Evolutionary conservation across 2,797 vertebrate species (phyloP).

Genomic region (Bovichtus diacanthus): DNA sequence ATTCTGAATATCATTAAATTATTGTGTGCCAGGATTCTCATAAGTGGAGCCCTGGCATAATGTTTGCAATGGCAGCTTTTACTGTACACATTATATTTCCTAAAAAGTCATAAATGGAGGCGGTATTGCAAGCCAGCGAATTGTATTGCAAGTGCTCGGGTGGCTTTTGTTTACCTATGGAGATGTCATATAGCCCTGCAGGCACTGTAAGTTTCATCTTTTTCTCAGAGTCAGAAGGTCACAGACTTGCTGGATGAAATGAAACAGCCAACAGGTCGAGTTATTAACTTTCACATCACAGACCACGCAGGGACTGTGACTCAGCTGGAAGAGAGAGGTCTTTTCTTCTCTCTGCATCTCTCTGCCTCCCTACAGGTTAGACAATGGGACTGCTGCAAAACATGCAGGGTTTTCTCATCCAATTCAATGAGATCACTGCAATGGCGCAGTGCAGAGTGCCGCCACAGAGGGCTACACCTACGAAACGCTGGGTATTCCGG

Average conservation of each 20-base stretch:
- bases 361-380: not conserved
- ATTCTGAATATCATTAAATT: not conserved
- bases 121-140: not conserved
- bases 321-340: conserved; percentile 22
- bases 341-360: conserved; percentile 34
- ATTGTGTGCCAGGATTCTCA: not conserved
- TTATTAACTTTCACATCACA: conserved; percentile 49
- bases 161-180: conserved; percentile 25
- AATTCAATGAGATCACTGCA: conserved; percentile 7
- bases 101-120: not conserved
- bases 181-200: conserved; percentile 20
- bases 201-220: conserved; percentile 38
- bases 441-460: not conserved
- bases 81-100: not conserved
- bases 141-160: not conserved
- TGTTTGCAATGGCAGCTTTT: not conserved
- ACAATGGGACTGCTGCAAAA: conserved; percentile 6
- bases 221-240: conserved; percentile 50
- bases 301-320: conserved; percentile 28
- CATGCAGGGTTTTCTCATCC: not conserved
- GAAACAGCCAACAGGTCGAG: conserved; percentile 43
- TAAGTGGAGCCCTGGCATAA: not conserved
- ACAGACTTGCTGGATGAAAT: conserved; percentile 35
- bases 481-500: not conserved
- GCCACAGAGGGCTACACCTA: not conserved